Conservation (phyloP, 2,888 invertebrate genomes). For the Trachelus stipa region DNA sequence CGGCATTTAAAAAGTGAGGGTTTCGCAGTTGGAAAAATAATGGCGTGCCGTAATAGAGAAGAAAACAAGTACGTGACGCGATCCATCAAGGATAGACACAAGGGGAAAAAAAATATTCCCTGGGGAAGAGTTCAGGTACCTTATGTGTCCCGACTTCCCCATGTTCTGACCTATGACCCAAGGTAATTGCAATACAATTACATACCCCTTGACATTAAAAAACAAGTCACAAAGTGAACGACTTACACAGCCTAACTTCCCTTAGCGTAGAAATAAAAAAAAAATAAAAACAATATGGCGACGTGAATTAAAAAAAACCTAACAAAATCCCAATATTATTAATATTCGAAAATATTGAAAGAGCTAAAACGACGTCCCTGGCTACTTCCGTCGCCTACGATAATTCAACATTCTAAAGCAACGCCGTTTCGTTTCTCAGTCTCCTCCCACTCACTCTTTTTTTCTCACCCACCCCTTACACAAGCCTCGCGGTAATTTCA, state of each 20-base stretch:
- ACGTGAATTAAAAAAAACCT: background rate
- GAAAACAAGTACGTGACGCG: background rate
- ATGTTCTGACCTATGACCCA: background rate
- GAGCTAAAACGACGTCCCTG: background rate
- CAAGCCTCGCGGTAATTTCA: background rate
- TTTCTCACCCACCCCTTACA: background rate
- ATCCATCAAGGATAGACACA: background rate
- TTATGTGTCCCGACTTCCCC: background rate
- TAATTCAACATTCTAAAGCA: background rate
- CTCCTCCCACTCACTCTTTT: background rate
- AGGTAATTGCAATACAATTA: background rate
- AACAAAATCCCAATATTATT: background rate
- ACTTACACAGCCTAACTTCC: background rate
- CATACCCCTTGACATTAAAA: background rate
- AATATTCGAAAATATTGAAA: background rate
- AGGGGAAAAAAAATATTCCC: background rate
- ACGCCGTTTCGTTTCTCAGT: background rate
- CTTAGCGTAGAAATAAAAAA: no score
- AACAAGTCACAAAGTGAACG: background rate
- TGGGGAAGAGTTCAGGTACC: background rate
- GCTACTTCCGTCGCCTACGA: background rate
- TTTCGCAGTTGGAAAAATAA: background rate
- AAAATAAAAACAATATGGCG: no score
- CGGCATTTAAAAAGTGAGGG: background rate
- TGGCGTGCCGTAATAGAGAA: background rate